phyloP scores from a whole-genome alignment of 2,888 invertebrate genomes.

The Athripsodes cinereus region DNA sequence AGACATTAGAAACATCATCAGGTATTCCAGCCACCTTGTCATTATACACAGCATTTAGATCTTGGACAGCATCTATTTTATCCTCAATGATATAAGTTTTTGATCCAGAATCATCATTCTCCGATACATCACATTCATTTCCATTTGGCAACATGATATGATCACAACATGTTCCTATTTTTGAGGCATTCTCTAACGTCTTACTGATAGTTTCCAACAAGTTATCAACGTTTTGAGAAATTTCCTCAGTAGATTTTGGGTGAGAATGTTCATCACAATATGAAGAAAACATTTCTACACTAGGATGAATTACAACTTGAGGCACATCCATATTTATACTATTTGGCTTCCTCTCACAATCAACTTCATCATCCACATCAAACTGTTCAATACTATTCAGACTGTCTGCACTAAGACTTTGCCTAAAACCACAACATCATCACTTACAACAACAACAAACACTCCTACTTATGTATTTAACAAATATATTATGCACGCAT shows the following conservation, averaged over 20 bases:
- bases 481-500: too few species aligned
- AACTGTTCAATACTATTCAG: slow-evolving; percentile 34
- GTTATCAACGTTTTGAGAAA: slow-evolving; percentile 24
- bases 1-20: slow-evolving; percentile 41
- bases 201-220: slow-evolving; percentile 23
- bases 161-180: slow-evolving; percentile 18
- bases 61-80: slow-evolving; percentile 11
- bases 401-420: slow-evolving; percentile 48
- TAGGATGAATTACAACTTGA: neutral
- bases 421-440: slow-evolving; percentile 32
- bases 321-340: neutral
- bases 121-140: slow-evolving; percentile 13
- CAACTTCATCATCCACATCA: slow-evolving; percentile 18
- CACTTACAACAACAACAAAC: neutral
- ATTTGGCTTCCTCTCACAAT: neutral
- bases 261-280: slow-evolving; percentile 22
- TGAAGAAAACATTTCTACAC: slow-evolving; percentile 16
- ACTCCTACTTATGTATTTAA: too few species aligned
- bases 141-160: slow-evolving; percentile 13
- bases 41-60: slow-evolving; percentile 14
- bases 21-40: slow-evolving; percentile 27
- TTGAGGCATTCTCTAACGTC: slow-evolving; percentile 24
- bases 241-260: slow-evolving; percentile 23
- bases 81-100: slow-evolving; percentile 22
- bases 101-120: slow-evolving; percentile 16